A percentile compares a stretch with the other conserved stretches of the same genome.
Evolutionary conservation across 2,797 vertebrate species (phyloP).

Genomic region (Thaleichthys pacificus): DNA sequence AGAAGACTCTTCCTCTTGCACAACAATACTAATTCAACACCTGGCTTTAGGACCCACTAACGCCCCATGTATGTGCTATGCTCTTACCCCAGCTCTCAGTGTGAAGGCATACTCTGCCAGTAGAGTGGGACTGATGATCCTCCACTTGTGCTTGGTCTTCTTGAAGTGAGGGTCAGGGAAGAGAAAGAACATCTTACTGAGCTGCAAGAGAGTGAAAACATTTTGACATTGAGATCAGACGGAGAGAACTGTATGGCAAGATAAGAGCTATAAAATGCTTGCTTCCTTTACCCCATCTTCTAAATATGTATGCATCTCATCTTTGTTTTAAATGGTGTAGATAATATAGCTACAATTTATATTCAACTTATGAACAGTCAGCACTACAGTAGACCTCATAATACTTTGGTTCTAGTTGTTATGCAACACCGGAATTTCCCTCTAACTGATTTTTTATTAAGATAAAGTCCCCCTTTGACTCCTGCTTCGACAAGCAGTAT

Average conservation of each 20-base stretch:
- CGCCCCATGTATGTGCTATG: background rate
- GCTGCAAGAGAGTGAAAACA: constrained; percentile 63
- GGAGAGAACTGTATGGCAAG: too few species aligned
- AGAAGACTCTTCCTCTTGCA: background rate
- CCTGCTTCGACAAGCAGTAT: constrained; percentile 37
- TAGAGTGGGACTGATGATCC: constrained; percentile 89
- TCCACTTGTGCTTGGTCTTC: constrained; percentile 94
- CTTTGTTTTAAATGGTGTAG: background rate
- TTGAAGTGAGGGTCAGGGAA: constrained; percentile 96
- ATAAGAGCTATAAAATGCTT: background rate
- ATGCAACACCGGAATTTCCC: constrained; percentile 62
- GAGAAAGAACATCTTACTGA: constrained; percentile 94
- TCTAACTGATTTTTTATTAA: constrained; percentile 24
- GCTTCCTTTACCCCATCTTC: too few species aligned
- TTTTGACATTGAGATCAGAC: too few species aligned
- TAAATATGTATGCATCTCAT: background rate
- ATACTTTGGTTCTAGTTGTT: constrained; percentile 32
- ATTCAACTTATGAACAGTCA: constrained; percentile 8
- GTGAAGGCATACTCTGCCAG: constrained; percentile 90
- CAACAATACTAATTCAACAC: background rate
- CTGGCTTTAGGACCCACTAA: background rate
- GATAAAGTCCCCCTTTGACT: constrained; percentile 41
- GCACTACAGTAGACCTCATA: constrained; percentile 14
- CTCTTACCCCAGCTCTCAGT: constrained; percentile 81
- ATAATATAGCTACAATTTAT: background rate